Conservation (phyloP, 2,113 vertebrate genomes). For the Galeopterus variegatus region DNA sequence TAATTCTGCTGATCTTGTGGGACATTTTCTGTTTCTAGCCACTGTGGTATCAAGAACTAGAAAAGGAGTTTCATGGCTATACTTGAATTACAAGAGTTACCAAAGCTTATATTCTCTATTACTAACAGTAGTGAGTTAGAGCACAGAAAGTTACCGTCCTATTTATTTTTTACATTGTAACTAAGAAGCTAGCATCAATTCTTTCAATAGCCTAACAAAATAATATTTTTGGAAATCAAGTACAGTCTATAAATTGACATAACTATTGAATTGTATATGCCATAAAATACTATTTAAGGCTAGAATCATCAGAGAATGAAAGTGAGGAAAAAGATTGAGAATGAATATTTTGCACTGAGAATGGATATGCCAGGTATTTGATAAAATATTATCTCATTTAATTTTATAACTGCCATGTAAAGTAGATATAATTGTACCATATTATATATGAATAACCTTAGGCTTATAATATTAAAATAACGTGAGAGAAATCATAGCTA, state of each 20-base stretch:
- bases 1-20: slow-evolving; percentile 8
- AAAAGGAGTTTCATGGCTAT: not conserved
- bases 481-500: not conserved
- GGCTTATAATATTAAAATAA: not conserved
- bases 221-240: not conserved
- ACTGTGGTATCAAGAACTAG: not conserved
- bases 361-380: not conserved
- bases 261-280: not conserved
- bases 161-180: not conserved
- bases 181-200: not conserved
- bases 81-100: slow-evolving; percentile 52
- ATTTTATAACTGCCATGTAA: not conserved
- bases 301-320: not conserved
- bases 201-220: not conserved
- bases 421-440: not conserved
- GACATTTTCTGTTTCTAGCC: slow-evolving; percentile 26
- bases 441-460: not conserved
- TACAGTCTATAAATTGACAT: too few relatives aligned
- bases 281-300: not conserved
- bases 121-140: slow-evolving; percentile 24
- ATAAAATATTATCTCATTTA: not conserved
- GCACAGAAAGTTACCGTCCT: not conserved
- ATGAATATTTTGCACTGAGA: not conserved
- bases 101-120: slow-evolving; percentile 14
- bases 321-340: not conserved